Conservation (phyloP, 2,113 vertebrate genomes). For the Aegotheles bennettii region DNA sequence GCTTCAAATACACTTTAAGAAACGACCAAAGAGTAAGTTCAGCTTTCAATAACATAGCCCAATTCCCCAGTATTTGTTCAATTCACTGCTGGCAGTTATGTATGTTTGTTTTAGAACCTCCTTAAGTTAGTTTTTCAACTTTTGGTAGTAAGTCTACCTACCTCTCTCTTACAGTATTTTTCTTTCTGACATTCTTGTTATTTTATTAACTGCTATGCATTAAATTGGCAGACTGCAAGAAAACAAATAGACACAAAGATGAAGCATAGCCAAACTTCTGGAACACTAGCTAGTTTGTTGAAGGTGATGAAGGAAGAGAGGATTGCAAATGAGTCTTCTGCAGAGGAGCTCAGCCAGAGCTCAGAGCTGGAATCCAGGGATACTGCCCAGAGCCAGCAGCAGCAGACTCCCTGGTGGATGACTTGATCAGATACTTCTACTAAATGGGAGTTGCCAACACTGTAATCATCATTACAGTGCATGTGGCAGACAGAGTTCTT, state of each 20-base stretch:
- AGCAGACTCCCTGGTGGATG: not conserved
- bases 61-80: not conserved
- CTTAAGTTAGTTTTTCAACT: not conserved
- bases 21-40: not conserved
- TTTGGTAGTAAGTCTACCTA: not conserved
- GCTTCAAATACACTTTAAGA: not conserved
- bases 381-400: not conserved
- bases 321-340: not conserved
- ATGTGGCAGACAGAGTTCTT: not conserved
- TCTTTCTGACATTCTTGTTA: not conserved
- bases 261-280: not conserved
- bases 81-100: not conserved
- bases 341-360: not conserved
- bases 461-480: not conserved
- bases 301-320: slow-evolving; percentile 17
- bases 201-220: slow-evolving; percentile 8
- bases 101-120: not conserved
- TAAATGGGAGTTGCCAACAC: not conserved
- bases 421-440: not conserved
- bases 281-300: not conserved
- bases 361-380: not conserved
- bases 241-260: not conserved
- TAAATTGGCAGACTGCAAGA: not conserved
- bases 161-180: not conserved
- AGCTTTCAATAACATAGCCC: not conserved